Evolutionary conservation across 2,113 vertebrate genomes (phyloP).

Genomic region (Burhinus oedicnemus): DNA sequence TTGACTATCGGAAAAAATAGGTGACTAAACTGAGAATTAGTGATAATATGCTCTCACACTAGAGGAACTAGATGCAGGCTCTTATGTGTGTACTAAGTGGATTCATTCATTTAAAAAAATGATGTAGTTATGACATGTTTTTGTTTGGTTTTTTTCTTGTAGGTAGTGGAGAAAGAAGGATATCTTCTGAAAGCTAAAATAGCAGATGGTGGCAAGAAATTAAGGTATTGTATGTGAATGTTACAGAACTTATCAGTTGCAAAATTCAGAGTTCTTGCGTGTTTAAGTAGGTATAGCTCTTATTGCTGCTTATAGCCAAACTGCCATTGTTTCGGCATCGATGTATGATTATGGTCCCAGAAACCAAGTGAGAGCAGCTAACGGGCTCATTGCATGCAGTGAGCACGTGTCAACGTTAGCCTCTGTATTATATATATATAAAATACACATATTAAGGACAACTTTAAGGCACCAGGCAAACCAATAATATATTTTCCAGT

Average conservation of each 20-base stretch:
- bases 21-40: not conserved
- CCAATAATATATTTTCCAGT: not conserved
- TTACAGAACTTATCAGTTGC: not conserved
- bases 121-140: not conserved
- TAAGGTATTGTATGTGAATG: conserved; percentile 74
- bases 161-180: conserved; percentile 87
- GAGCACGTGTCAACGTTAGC: not conserved
- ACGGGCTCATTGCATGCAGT: not conserved
- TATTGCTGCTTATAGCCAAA: not conserved
- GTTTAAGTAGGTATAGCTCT: not conserved
- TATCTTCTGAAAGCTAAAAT: conserved; percentile 92
- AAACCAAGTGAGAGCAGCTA: not conserved
- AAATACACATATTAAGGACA: not conserved
- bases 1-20: not conserved
- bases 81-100: not conserved
- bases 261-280: not conserved
- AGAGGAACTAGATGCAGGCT: not conserved
- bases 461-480: not conserved
- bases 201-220: conserved; percentile 89
- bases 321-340: not conserved
- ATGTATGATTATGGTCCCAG: not conserved
- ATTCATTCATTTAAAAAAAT: conserved; percentile 29
- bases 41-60: not conserved
- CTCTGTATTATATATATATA: not conserved
- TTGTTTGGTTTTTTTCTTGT: conserved; percentile 15